Evolutionary conservation across 1,140 invertebrate genomes (phyloP), one percentile per base, ranked within the genome.

Genomic region (Conus ventricosus): DNA sequence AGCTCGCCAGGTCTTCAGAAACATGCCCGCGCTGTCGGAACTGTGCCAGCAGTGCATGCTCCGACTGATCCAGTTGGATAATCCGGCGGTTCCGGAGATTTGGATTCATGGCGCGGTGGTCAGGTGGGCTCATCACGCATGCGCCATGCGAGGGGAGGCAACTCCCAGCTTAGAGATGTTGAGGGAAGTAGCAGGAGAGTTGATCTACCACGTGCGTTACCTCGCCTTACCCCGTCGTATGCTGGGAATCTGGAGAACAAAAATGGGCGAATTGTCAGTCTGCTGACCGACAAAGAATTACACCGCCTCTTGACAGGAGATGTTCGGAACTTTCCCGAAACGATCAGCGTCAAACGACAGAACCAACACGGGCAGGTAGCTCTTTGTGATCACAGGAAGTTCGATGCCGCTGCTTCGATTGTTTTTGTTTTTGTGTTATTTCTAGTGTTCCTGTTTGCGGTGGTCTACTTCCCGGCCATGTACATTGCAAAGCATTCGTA

Each of bases 11-110:
- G 25, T 87, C 51, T 53, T 87, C 39, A 57, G 20, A 27, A 87
- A 54, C 85, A n/a, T 53, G n/a, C 13, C 39, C 15, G 71, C 13
- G 2, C 85, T 87, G 85, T 8, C 23, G 0, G 85, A 87, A 23
- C 53, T 87, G 39, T 87, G 85, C 54, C 85, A 57, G 4, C 20
- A 87, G n/a, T 87, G 85, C 85, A 87, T 87, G 85, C 75, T 80
- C 3, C 60, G 25, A 4, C 3, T 85, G 63, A 63, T 84, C 60
- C 5, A n/a, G 25, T 15, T 55, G 6, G 27, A 85, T 23, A n/a
- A 88, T 54, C 71, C 76, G 5, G 23, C 11, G 15, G 82, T 60
- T 25, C 25, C 57, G 8, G 75, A 88, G 82, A 25, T 23, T 23
- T n/a, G 55, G 23, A 54, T 84, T 4, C 71, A 76, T n/a, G 27